These are phyloP conservation scores for Asarcornis scutulata DNA, from an alignment of 2,113 vertebrate species.

Conservation along the genomic window DNA sequence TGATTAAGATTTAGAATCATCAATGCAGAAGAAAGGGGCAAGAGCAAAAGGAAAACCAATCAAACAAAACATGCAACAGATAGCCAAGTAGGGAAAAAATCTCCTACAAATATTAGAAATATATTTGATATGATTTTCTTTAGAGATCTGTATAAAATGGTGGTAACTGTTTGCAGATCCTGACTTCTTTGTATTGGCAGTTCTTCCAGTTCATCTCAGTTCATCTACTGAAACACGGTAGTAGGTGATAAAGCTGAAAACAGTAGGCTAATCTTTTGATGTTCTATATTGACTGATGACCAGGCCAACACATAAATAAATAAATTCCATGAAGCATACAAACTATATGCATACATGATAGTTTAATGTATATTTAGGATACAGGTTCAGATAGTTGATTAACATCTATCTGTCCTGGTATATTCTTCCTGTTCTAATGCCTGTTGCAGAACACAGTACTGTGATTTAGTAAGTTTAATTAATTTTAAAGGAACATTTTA, in stretches of 20 bases:
- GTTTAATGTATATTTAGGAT: not conserved
- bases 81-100: not conserved
- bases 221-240: not conserved
- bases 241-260: not conserved
- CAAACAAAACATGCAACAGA: not conserved
- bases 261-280: not conserved
- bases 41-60: not conserved
- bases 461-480: not conserved
- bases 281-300: not conserved
- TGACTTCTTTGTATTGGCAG: not conserved
- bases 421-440: not conserved
- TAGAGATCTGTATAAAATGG: not conserved
- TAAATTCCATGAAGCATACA: not conserved
- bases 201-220: not conserved
- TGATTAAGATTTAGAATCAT: not conserved
- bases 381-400: not conserved
- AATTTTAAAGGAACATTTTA: not conserved
- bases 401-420: not conserved
- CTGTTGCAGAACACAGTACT: not conserved
- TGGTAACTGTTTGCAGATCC: fast-evolving
- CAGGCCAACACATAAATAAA: not conserved
- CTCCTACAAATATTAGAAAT: not conserved
- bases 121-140: not conserved
- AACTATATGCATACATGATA: not conserved
- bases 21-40: fast-evolving